A percentile compares a stretch with the other conserved stretches of the same genome.
Conservation (phyloP, 2,797 vertebrate genomes). For the Crypturellus tataupa region DNA sequence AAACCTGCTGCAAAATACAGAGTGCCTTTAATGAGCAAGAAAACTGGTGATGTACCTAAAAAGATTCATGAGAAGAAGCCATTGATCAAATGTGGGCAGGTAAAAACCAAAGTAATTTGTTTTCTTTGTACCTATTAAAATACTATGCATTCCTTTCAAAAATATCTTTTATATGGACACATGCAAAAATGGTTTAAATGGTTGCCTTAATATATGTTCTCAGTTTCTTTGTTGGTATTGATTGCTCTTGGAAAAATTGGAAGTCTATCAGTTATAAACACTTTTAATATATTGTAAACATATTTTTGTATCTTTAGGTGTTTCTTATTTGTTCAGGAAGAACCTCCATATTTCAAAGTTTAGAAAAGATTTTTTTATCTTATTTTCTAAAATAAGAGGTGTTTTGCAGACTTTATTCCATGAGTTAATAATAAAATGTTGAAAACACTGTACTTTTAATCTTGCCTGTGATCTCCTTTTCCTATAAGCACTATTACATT, state of each 20-base stretch:
- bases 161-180: not conserved
- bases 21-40: constrained; percentile 93
- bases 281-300: too few species aligned
- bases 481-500: not conserved
- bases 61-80: constrained; percentile 87
- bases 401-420: not conserved
- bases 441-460: not conserved
- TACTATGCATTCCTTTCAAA: not conserved
- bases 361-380: not conserved
- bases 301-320: too few species aligned
- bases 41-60: constrained; percentile 83
- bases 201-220: not conserved
- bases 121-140: not conserved
- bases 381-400: not conserved
- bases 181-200: not conserved
- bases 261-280: not conserved
- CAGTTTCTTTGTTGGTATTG: not conserved
- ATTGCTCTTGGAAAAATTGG: not conserved
- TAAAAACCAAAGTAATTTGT: constrained; percentile 47
- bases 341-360: not conserved
- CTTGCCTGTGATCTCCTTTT: not conserved
- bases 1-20: constrained; percentile 97
- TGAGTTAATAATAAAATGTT: not conserved
- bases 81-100: constrained; percentile 87
- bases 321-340: not conserved